Base-by-base conservation (phyloP, 2,113 vertebrate genomes). In the Gyps fulvus region DNA sequence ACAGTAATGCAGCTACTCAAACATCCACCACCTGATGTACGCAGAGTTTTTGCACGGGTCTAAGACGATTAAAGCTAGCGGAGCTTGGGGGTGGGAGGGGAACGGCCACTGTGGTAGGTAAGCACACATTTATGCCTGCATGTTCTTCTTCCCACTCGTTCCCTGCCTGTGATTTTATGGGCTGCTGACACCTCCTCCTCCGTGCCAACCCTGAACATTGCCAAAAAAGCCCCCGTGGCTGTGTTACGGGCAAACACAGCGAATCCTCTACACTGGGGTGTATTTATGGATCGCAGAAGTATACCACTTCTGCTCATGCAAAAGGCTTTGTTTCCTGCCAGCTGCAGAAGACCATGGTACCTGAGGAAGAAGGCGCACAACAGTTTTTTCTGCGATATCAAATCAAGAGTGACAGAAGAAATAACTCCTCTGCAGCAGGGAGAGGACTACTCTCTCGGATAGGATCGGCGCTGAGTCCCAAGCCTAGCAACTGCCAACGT, bases 401-500 rank as follows among this genome's bases (percentile, higher is more conserved):
- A 67, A 47, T 20, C 2, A 2, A 40, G 27, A 49, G 43, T 23
- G 61, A 49, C 8, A 9, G 55, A 77, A 29, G 34, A 83, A 73
- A 42, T 3, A 74, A 40, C 59, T 55, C 29, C 63, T 65, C 12
- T 49, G 22, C 62, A 72, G 63, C 40, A 52, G 25, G 63, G 23
- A 2, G 3, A 71, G 38, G 2, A 10, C 65, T 34, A 0, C 2
- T 2, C 23, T 57, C 58, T 67, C 4, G 1, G 52, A 50, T 6
- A 27, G 87, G 43, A 67, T 42, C 1, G 0, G 23, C 0, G 0
- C 34, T 1, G 16, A 40, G 54, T 61, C 69, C 70, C 57, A 78
- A 89, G 71, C 52, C 36, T 8, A 54, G 77, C 38, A 74, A 36
- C 69, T 38, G 43, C 42, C 38, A 69, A 18, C 0, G 0, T 25